Conservation (phyloP, 2,888 invertebrate species). For the Ctenicera cuprea region DNA sequence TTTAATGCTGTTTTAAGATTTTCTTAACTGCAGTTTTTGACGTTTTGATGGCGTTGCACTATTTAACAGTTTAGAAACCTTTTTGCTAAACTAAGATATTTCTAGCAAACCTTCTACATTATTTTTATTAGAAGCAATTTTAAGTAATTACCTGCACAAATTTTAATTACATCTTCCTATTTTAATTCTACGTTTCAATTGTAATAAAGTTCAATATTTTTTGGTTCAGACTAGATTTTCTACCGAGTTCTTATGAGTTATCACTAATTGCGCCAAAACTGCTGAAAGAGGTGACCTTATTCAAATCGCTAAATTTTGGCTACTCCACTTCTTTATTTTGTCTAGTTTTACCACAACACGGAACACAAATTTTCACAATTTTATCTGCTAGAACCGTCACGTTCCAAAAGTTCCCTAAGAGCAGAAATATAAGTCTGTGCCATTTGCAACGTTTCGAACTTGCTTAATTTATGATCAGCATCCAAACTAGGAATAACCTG, state of each 20-base stretch:
- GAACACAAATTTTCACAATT: background rate
- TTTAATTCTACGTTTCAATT: background rate
- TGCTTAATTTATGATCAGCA: slow-evolving; percentile 82
- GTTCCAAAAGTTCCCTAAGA: slow-evolving; percentile 77
- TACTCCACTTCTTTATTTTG: too few species aligned
- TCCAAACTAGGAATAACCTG: slow-evolving; percentile 82
- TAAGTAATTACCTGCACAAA: too few species aligned
- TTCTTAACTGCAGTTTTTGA: too few species aligned
- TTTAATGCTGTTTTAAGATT: too few species aligned
- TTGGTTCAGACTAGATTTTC: slow-evolving; percentile 28
- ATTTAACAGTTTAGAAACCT: too few species aligned
- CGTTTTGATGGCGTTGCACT: too few species aligned
- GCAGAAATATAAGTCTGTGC: slow-evolving; percentile 84
- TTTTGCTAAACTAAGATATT: too few species aligned
- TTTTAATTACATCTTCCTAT: too few species aligned
- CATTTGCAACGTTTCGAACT: slow-evolving; percentile 87
- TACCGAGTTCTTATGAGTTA: background rate
- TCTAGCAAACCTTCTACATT: too few species aligned
- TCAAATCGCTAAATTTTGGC: too few species aligned
- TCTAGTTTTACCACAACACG: background rate
- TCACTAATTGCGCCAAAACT: background rate
- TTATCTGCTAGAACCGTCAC: slow-evolving; percentile 60
- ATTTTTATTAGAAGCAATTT: too few species aligned
- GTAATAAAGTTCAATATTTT: background rate
- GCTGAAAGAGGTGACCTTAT: background rate